phyloP scores from a whole-genome alignment of 2,888 invertebrate species.

The Buathra laborator region DNA sequence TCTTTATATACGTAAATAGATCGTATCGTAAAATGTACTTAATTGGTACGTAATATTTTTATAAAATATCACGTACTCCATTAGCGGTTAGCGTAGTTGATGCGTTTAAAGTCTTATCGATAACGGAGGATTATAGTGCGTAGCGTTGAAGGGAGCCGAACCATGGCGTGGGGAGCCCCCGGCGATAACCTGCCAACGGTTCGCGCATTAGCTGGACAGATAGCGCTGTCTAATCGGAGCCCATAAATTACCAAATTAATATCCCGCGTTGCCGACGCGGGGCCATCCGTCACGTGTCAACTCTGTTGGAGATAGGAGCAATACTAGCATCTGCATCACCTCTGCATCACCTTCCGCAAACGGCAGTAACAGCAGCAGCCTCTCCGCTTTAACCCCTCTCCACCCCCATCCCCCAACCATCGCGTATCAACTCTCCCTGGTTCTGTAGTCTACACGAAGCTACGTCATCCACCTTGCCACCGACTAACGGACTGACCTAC shows the following conservation, averaged over 20 bases:
- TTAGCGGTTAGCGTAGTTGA: neutral
- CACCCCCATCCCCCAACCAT: neutral
- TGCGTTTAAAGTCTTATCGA: conserved; percentile 43
- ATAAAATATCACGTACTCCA: neutral
- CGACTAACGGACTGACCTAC: conserved; percentile 32
- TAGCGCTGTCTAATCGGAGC: conserved; percentile 84
- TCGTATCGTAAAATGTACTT: neutral
- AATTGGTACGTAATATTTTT: neutral
- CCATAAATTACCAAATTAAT: conserved; percentile 85
- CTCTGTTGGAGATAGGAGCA: conserved; percentile 79
- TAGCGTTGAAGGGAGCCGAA: conserved; percentile 33
- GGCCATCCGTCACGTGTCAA: conserved; percentile 84
- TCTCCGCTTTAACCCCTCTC: neutral
- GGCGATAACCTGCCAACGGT: conserved; percentile 84
- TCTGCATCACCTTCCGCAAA: conserved; percentile 21
- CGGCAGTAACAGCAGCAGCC: conserved; percentile 13
- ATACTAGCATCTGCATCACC: conserved; percentile 48
- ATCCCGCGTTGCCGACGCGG: conserved; percentile 82
- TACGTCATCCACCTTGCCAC: conserved; percentile 59
- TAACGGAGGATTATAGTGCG: conserved; percentile 40
- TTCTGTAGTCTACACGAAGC: conserved; percentile 20
- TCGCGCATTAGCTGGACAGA: conserved; percentile 84
- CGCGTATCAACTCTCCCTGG: neutral
- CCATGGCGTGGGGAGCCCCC: conserved; percentile 72
- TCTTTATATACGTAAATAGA: neutral